phyloP scores from a whole-genome alignment of 1,140 invertebrate species.

The Scaptodrosophila lebanonensis region DNA sequence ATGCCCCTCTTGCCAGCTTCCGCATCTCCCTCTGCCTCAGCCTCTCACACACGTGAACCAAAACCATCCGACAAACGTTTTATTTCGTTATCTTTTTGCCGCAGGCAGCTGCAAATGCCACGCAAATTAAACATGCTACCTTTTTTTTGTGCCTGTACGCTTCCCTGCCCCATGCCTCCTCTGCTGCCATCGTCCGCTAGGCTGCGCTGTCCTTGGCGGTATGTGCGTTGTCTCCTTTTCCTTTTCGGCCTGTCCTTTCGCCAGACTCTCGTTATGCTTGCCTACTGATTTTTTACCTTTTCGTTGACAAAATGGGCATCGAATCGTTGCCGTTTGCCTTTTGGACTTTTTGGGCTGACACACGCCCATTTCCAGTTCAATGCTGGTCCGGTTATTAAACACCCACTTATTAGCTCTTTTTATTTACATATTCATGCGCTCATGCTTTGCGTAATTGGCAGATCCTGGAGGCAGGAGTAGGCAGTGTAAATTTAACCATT shows the following conservation, averaged over 20 bases:
- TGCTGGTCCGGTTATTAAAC: conserved; percentile 67
- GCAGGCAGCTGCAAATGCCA: conserved; percentile 75
- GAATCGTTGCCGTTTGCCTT: conserved; percentile 29
- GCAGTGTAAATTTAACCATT: conserved; percentile 50
- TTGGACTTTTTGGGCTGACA: conserved; percentile 23
- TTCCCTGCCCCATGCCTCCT: not conserved
- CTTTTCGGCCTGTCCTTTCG: conserved; percentile 20
- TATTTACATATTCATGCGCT: conserved; percentile 75
- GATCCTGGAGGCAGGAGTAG: conserved; percentile 56
- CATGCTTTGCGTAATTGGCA: conserved; percentile 66
- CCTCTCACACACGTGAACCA: not conserved
- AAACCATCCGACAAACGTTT: conserved; percentile 58
- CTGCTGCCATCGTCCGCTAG: not conserved
- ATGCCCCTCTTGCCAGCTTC: not conserved
- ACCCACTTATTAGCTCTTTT: conserved; percentile 76
- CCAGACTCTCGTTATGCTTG: conserved; percentile 33
- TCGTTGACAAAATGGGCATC: conserved; percentile 59
- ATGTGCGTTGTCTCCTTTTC: not conserved
- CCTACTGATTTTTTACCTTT: conserved; percentile 65
- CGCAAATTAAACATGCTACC: conserved; percentile 75
- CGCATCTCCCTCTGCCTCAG: not conserved
- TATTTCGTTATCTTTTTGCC: conserved; percentile 77
- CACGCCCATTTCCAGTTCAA: not conserved
- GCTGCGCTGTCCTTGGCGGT: too few relatives aligned
- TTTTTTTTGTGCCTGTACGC: conserved; percentile 47